Percentiles rank a stretch among this genome's conserved stretches.
Evolutionary conservation across 2,888 invertebrate genomes (phyloP).

Genomic region (Muscina levida): DNA sequence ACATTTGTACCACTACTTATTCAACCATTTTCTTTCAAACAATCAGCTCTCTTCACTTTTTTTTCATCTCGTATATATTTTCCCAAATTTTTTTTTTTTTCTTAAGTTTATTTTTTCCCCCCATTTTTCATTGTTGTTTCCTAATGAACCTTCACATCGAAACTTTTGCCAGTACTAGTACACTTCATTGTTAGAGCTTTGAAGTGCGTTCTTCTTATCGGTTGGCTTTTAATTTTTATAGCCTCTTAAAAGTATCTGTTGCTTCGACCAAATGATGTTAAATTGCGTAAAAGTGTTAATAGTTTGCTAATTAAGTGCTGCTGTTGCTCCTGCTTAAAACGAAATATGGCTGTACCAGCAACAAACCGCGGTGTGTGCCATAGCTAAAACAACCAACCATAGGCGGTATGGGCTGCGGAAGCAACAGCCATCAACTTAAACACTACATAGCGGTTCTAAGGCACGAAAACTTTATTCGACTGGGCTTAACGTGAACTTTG

Average conservation of each 20-base stretch:
- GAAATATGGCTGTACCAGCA: constrained; percentile 14
- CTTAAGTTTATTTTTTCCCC: too few relatives aligned
- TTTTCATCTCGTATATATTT: neutral
- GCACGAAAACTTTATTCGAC: neutral
- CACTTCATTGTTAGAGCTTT: constrained; percentile 27
- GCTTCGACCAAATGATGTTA: constrained; percentile 51
- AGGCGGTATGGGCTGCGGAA: neutral
- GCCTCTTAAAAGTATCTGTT: constrained; percentile 50
- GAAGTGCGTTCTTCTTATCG: constrained; percentile 36
- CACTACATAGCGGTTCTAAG: neutral
- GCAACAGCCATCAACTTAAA: constrained; percentile 5
- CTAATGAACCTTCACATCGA: constrained; percentile 2
- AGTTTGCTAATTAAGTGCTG: constrained; percentile 60
- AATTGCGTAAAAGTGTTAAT: constrained; percentile 65
- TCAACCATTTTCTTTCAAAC: neutral
- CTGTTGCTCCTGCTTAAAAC: constrained; percentile 52
- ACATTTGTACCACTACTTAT: too few relatives aligned
- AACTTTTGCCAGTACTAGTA: neutral
- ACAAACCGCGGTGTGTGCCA: neutral
- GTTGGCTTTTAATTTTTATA: constrained; percentile 35
- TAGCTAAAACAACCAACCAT: constrained; percentile 5
- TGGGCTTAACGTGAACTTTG: neutral
- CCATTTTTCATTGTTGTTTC: neutral
- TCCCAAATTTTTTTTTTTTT: too few relatives aligned
- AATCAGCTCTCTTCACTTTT: neutral